Evolutionary conservation across 2,797 vertebrate genomes (phyloP).

Genomic region (Heliangelus exortis): DNA sequence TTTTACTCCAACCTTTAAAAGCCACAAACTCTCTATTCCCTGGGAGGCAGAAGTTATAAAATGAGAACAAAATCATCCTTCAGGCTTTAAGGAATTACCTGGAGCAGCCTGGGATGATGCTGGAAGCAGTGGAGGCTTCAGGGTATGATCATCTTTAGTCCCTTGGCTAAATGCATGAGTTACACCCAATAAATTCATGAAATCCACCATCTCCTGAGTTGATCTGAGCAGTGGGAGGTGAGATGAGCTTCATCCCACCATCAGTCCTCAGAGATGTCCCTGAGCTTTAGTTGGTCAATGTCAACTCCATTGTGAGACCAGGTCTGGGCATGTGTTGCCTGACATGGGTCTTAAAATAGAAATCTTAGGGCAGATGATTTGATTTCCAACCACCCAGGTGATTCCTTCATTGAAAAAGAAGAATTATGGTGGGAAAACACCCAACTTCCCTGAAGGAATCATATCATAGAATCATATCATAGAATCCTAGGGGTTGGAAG

Average conservation of each 20-base stretch:
- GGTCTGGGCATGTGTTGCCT: background rate
- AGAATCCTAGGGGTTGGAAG: too few relatives aligned
- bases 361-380: background rate
- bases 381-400: background rate
- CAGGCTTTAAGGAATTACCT: background rate
- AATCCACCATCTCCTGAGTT: background rate
- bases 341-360: background rate
- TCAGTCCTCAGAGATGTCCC: background rate
- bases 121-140: background rate
- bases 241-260: background rate
- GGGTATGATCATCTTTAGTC: accelerated
- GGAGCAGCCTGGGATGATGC: background rate
- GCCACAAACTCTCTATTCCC: background rate
- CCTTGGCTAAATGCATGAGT: background rate
- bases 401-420: background rate
- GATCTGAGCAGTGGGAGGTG: background rate
- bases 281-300: background rate
- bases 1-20: background rate
- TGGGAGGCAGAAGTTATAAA: background rate
- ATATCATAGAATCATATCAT: too few relatives aligned
- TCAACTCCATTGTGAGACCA: background rate
- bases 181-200: background rate
- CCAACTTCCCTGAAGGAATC: too few relatives aligned
- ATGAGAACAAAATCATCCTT: background rate
- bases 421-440: too few relatives aligned